Evolutionary conservation across 2,113 vertebrate genomes (phyloP).

Genomic region (Cynoglossus semilaevis): DNA sequence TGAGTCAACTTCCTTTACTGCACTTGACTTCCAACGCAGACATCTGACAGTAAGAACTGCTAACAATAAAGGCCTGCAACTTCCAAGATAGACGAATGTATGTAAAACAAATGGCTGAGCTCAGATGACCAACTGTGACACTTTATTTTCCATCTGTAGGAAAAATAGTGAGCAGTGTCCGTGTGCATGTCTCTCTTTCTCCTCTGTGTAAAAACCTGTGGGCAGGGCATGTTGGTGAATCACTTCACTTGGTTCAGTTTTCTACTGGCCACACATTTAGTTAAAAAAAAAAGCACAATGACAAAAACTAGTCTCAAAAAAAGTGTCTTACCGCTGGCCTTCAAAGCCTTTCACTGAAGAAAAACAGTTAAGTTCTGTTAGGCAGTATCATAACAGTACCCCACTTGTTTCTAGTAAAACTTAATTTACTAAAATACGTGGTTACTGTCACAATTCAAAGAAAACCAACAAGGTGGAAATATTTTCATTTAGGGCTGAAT

Average conservation of each 20-base stretch:
- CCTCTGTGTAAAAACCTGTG: constrained; percentile 54
- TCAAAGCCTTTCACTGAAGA: constrained; percentile 21
- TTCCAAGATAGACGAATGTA: constrained; percentile 49
- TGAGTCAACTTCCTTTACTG: constrained; percentile 57
- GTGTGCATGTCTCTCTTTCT: constrained; percentile 38
- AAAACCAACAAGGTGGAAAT: constrained; percentile 1
- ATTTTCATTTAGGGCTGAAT: constrained; percentile 4
- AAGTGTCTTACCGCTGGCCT: constrained; percentile 25
- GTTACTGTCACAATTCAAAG: constrained; percentile 20
- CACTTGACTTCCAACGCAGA: constrained; percentile 42
- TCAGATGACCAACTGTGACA: constrained; percentile 46
- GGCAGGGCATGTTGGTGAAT: constrained; percentile 50
- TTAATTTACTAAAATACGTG: constrained; percentile 7
- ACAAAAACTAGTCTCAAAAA: constrained; percentile 34
- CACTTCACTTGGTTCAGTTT: constrained; percentile 26
- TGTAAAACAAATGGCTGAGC: constrained; percentile 47
- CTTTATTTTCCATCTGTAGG: constrained; percentile 58
- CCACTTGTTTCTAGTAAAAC: constrained; percentile 5
- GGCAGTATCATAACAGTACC: constrained; percentile 11
- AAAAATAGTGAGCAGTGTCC: constrained; percentile 37
- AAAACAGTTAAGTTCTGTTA: constrained; percentile 24
- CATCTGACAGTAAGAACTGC: constrained; percentile 47
- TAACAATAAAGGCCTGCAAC: constrained; percentile 39
- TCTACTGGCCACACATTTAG: constrained; percentile 14
- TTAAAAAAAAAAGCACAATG: constrained; percentile 14